These are phyloP conservation scores for Drosophila aldrichi DNA, from an alignment of 2,888 invertebrate species.

Conservation along the genomic window DNA sequence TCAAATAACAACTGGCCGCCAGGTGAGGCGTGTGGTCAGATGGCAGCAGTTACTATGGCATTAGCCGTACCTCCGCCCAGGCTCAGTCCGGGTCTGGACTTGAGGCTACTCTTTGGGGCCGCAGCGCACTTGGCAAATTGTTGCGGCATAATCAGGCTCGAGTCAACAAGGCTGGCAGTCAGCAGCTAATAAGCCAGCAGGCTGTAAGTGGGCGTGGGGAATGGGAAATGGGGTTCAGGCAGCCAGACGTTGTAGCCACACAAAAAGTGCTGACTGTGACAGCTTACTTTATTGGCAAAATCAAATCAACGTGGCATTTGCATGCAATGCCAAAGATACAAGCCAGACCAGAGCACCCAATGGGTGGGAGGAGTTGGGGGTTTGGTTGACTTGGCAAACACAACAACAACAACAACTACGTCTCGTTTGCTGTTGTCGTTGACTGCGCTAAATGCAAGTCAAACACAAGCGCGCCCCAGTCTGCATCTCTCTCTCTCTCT, in stretches of 20 bases:
- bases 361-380: neutral
- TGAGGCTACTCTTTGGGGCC: slow-evolving; percentile 51
- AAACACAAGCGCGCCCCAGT: slow-evolving; percentile 62
- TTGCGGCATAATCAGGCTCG: slow-evolving; percentile 75
- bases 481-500: neutral
- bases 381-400: slow-evolving; percentile 18
- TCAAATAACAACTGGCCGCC: slow-evolving; percentile 57
- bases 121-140: slow-evolving; percentile 77
- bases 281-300: slow-evolving; percentile 83
- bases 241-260: slow-evolving; percentile 51
- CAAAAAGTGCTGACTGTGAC: slow-evolving; percentile 82
- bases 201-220: neutral
- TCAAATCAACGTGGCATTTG: slow-evolving; percentile 81
- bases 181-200: slow-evolving; percentile 30
- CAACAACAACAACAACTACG: slow-evolving; percentile 29
- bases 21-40: slow-evolving; percentile 7
- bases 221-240: slow-evolving; percentile 17
- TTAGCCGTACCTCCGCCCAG: neutral
- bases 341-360: slow-evolving; percentile 2
- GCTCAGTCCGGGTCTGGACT: slow-evolving; percentile 10
- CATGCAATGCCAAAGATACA: slow-evolving; percentile 76
- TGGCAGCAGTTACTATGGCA: neutral
- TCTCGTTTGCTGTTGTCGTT: slow-evolving; percentile 36
- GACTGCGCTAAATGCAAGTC: slow-evolving; percentile 78
- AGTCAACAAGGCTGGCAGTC: slow-evolving; percentile 50